phyloP scores from a whole-genome alignment of 2,888 invertebrate genomes.

The Lepidocyrtoides sp. region DNA sequence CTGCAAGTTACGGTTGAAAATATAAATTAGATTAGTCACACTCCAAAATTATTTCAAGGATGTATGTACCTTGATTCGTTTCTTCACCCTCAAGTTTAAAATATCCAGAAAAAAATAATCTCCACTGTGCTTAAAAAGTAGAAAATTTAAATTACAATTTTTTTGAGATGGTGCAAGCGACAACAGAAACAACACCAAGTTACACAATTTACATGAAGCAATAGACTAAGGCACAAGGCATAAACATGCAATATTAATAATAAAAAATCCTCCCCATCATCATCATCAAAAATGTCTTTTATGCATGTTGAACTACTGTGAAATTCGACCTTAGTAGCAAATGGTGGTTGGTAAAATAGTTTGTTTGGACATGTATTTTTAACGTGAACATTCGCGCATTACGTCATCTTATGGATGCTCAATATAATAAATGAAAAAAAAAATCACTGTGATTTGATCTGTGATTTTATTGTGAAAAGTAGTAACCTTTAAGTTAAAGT shows the following conservation, averaged over 20 bases:
- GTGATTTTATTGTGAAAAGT: neutral
- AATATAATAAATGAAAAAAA: neutral
- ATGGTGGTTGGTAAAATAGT: too few relatives aligned
- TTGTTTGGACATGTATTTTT: neutral
- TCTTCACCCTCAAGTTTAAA: too few relatives aligned
- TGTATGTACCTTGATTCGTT: too few relatives aligned
- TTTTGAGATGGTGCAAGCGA: too few relatives aligned
- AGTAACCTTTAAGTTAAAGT: neutral
- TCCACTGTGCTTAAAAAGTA: too few relatives aligned
- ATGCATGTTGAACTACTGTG: neutral
- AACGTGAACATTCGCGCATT: neutral
- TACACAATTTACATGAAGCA: neutral
- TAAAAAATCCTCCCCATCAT: neutral
- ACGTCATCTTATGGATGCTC: neutral
- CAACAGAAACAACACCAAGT: too few relatives aligned
- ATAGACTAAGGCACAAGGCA: neutral
- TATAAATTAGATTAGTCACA: too few relatives aligned
- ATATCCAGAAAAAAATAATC: too few relatives aligned
- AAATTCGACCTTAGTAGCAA: neutral
- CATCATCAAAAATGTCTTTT: neutral
- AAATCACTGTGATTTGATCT: neutral
- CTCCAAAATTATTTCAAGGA: too few relatives aligned
- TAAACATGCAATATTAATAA: neutral
- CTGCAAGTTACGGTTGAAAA: neutral
- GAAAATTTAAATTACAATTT: too few relatives aligned